These are phyloP conservation scores for Chelonus formosanus DNA, from an alignment of 2,888 invertebrate genomes.

Conservation along the genomic window DNA sequence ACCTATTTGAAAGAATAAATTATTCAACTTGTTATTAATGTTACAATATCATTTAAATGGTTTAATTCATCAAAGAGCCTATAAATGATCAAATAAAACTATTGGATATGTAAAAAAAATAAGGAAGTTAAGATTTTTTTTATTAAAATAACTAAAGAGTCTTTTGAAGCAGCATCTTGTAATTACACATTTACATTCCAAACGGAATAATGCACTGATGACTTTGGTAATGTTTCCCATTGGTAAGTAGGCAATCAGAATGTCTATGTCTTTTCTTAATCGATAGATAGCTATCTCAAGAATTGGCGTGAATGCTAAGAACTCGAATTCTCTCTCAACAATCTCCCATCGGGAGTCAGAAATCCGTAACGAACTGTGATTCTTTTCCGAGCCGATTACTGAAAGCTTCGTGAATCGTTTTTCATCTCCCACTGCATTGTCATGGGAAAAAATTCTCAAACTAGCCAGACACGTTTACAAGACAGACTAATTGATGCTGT, in stretches of 20 bases:
- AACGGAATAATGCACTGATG: too few species aligned
- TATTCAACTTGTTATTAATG: too few species aligned
- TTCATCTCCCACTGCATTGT: background rate
- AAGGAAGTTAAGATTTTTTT: too few species aligned
- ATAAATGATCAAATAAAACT: too few species aligned
- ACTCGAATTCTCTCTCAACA: slow-evolving; percentile 7
- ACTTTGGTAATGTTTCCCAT: too few species aligned
- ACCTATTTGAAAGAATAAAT: too few species aligned
- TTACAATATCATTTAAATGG: too few species aligned
- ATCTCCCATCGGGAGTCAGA: slow-evolving; percentile 10
- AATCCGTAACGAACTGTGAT: slow-evolving; percentile 30
- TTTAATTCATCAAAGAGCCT: too few species aligned
- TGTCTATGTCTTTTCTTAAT: slow-evolving; percentile 5
- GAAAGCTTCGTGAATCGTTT: slow-evolving; percentile 20
- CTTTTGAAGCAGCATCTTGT: too few species aligned
- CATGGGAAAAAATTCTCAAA: background rate
- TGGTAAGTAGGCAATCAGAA: background rate
- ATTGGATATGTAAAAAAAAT: too few species aligned
- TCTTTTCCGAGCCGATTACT: slow-evolving; percentile 29
- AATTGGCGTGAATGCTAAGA: slow-evolving; percentile 28
- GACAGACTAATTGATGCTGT: background rate
- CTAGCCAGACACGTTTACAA: slow-evolving; percentile 10
- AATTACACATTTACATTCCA: too few species aligned
- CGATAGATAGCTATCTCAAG: slow-evolving; percentile 28
- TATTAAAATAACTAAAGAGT: too few species aligned